Conservation (phyloP, 2,797 vertebrate species). For the Micrastur ruficollis region DNA sequence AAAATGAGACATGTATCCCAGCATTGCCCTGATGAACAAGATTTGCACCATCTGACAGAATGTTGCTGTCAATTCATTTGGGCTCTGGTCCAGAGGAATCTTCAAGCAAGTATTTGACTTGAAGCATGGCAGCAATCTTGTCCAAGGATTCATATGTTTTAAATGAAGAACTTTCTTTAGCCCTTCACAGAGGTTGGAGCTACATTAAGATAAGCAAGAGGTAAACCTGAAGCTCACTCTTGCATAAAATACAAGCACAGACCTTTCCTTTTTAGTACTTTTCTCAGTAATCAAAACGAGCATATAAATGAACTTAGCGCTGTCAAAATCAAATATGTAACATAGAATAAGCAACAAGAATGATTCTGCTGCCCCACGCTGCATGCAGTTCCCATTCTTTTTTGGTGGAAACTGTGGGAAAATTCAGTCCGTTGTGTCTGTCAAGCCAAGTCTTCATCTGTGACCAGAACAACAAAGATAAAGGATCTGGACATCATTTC, state of each 20-base stretch:
- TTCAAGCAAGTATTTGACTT: not conserved
- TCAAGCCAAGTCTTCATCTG: conserved; percentile 8
- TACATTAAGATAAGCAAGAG: not conserved
- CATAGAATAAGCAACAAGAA: not conserved
- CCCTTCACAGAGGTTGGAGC: not conserved
- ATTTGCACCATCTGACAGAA: conserved; percentile 1
- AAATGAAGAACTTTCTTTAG: not conserved
- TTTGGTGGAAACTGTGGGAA: not conserved
- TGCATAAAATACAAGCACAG: not conserved
- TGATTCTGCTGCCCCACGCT: not conserved
- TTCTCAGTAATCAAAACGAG: not conserved
- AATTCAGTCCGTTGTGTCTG: not conserved
- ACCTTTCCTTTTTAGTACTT: not conserved
- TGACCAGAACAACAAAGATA: conserved; percentile 4
- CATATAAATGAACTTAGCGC: not conserved
- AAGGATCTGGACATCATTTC: conserved; percentile 45
- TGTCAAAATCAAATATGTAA: not conserved
- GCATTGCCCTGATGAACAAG: not conserved
- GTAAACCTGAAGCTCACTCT: not conserved
- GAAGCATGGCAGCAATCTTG: not conserved
- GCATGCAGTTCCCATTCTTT: not conserved
- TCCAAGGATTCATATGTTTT: not conserved
- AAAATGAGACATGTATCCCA: not conserved
- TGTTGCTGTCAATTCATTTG: not conserved
- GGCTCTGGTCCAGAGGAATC: not conserved